phyloP scores from a whole-genome alignment of 2,113 vertebrate genomes.

The Jaculus jaculus region DNA sequence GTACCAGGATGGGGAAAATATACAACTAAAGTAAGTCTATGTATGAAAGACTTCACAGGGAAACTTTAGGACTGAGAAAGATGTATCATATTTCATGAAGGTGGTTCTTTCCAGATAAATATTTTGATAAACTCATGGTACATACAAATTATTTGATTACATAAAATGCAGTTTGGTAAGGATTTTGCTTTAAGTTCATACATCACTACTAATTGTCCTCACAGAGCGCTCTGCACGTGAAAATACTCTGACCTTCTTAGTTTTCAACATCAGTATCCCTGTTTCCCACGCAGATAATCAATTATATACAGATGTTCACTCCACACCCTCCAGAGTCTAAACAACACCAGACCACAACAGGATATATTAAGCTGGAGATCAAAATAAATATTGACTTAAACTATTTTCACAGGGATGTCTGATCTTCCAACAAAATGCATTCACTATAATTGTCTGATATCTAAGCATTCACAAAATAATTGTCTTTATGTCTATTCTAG shows the following conservation, averaged over 20 bases:
- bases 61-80: not conserved
- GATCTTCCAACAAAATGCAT: not conserved
- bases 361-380: slow-evolving; percentile 2
- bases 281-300: not conserved
- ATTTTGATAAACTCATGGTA: not conserved
- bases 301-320: not conserved
- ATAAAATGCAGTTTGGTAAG: not conserved
- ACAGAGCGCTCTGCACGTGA: not conserved
- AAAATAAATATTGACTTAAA: slow-evolving; percentile 48
- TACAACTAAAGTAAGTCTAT: too few species aligned
- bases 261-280: not conserved
- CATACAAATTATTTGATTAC: not conserved
- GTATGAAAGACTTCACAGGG: not conserved
- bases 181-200: not conserved
- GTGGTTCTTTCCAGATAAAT: rapidly evolving
- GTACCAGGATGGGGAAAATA: too few species aligned
- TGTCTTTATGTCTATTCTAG: not conserved
- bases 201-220: not conserved
- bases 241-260: not conserved
- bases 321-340: not conserved
- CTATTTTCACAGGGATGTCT: not conserved
- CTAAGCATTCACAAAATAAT: not conserved
- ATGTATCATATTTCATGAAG: not conserved
- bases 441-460: not conserved
- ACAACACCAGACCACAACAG: not conserved